Conservation (phyloP, 1,140 invertebrate species). For the Cydia strobilella region DNA sequence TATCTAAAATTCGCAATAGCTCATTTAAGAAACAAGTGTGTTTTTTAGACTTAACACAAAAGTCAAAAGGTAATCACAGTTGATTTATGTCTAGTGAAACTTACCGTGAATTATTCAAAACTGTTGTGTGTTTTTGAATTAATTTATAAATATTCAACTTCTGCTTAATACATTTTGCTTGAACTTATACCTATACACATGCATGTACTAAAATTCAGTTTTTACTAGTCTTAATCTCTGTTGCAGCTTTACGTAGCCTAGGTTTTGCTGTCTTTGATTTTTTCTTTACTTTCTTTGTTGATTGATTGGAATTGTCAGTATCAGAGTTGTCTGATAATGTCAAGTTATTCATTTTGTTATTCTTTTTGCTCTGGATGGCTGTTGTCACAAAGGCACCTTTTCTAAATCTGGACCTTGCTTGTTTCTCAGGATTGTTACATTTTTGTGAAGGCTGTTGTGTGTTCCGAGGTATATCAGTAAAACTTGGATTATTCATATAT, state of each 20-base stretch:
- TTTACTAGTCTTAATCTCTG: conserved; percentile 53
- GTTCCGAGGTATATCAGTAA: conserved; percentile 73
- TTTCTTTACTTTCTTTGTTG: conserved; percentile 73
- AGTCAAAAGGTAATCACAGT: no score
- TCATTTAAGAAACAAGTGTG: not conserved
- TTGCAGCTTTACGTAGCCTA: conserved; percentile 52
- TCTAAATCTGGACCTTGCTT: conserved; percentile 78
- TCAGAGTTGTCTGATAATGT: conserved; percentile 76
- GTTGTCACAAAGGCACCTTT: conserved; percentile 82
- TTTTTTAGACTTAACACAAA: no score
- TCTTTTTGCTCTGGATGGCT: conserved; percentile 75
- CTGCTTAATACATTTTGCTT: not conserved
- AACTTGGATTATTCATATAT: conserved; percentile 66
- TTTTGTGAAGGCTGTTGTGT: conserved; percentile 59
- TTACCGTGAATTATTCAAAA: no score
- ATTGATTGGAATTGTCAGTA: conserved; percentile 77
- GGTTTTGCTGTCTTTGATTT: conserved; percentile 76
- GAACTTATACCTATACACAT: not conserved
- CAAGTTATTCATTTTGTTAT: conserved; percentile 55
- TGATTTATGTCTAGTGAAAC: no score
- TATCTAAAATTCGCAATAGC: not conserved
- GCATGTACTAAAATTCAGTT: conserved; percentile 35
- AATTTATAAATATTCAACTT: not conserved
- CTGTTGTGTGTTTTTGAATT: no score
- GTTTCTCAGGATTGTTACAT: conserved; percentile 55